These are phyloP conservation scores for Megalurothrips usitatus DNA, from an alignment of 2,888 invertebrate genomes.

Conservation along the genomic window DNA sequence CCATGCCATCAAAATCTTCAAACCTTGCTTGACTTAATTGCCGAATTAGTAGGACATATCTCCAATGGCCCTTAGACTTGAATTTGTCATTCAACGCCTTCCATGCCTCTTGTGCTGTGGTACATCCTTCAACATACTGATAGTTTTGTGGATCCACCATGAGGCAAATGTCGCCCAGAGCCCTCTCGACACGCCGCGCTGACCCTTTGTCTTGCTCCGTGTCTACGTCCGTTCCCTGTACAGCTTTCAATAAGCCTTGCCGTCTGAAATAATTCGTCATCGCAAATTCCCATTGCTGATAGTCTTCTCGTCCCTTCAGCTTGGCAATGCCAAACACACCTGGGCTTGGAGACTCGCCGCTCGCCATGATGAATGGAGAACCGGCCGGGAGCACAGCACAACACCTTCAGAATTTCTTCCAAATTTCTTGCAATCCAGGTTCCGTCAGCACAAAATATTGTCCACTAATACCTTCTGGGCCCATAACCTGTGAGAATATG, in stretches of 20 bases:
- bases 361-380: too few species aligned
- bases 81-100: neutral
- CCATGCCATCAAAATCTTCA: neutral
- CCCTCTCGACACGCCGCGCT: neutral
- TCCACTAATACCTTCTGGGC: too few species aligned
- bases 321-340: neutral
- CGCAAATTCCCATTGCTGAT: neutral
- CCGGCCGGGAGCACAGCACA: too few species aligned
- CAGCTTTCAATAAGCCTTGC: neutral
- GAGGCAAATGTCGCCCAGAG: neutral
- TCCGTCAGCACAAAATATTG: too few species aligned
- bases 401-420: too few species aligned
- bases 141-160: slow-evolving; percentile 7
- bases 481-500: too few species aligned
- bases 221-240: neutral
- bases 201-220: neutral
- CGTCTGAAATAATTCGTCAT: slow-evolving; percentile 13
- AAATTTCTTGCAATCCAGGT: too few species aligned
- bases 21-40: neutral
- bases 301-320: neutral
- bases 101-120: neutral
- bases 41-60: neutral
- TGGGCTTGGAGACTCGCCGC: too few species aligned
- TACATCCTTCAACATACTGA: neutral
- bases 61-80: neutral